Base-by-base conservation (phyloP, 2,797 vertebrate genomes). In the Chelonia mydas region DNA sequence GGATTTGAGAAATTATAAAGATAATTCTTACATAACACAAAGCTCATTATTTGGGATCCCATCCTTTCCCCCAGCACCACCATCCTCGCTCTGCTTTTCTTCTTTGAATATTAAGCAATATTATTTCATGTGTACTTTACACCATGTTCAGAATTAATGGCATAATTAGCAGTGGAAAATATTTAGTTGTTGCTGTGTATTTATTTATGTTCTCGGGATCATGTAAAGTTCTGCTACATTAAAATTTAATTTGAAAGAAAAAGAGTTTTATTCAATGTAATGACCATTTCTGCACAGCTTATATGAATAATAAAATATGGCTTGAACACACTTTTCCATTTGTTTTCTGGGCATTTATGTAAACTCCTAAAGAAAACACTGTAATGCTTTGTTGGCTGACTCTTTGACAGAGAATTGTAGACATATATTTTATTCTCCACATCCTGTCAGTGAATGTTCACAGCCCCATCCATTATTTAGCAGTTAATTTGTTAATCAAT, bases 141-240 rank as follows among this genome's bases (percentile, higher is more conserved):
- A 97, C 83, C 85, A 74, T 89, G 55, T 94, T 98, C 95, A 90
- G 84, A 97, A 97, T 97, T 98, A 98, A 98, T 97, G 91, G 81
- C 89, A 96, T 97, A 98, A 98, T 98, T 98, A 98, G 88, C 84
- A 94, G 87, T 95, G 61, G 96, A 98, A 98, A 98, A 98, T 97
- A 98, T 97, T 97, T 98, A 93, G 96, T 97, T 98, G 98, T 98
- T 95, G 28, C 86, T n/a, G 82, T 94, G 53, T 96, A 97, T 97
- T 98, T 98, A 98, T 98, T 98, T 98, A 98, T 98, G 95, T 98
- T 97, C 93, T 86, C 95, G 87, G 94, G 92, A 98, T 98, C 97
- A 95, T 98, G 97, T 98, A 97, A 98, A 98, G 98, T 98, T 98
- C 97, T 98, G 98, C 97, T 98, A 98, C 97, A 98, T 98, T 98